A percentile compares a stretch with the other conserved stretches of the same genome.
Evolutionary conservation across 2,113 vertebrate genomes (phyloP).

Genomic region (Tupaia chinensis): DNA sequence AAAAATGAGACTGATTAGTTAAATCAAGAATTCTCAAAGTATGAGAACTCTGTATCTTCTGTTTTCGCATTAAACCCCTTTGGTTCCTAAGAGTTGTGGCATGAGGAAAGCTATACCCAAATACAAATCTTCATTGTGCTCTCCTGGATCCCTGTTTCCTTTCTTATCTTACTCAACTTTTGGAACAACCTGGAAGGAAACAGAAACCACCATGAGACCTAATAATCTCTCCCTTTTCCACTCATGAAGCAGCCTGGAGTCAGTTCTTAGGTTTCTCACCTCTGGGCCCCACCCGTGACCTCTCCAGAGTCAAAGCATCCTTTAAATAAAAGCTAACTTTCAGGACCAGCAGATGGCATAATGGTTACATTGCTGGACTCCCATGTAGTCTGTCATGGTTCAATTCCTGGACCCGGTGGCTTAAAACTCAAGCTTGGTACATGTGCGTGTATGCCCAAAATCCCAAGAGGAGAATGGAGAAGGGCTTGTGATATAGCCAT

Average conservation of each 20-base stretch:
- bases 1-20: background rate
- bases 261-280: background rate
- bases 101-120: background rate
- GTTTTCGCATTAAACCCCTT: background rate
- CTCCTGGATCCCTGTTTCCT: background rate
- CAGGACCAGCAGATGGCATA: too few species aligned
- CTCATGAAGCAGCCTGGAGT: background rate
- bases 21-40: constrained; percentile 5
- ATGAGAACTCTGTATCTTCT: background rate
- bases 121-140: background rate
- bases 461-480: too few species aligned
- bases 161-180: background rate
- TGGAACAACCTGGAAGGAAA: background rate
- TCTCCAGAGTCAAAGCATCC: background rate
- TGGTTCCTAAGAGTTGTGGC: background rate
- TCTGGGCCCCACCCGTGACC: background rate
- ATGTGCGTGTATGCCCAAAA: too few species aligned
- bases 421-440: too few species aligned
- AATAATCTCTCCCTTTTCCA: too few species aligned
- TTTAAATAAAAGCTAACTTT: background rate
- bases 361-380: too few species aligned
- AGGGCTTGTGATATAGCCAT: too few species aligned
- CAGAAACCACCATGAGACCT: background rate
- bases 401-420: too few species aligned
- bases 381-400: too few species aligned